Base-by-base conservation (phyloP, 2,113 vertebrate species). In the Crotalus horridus region DNA sequence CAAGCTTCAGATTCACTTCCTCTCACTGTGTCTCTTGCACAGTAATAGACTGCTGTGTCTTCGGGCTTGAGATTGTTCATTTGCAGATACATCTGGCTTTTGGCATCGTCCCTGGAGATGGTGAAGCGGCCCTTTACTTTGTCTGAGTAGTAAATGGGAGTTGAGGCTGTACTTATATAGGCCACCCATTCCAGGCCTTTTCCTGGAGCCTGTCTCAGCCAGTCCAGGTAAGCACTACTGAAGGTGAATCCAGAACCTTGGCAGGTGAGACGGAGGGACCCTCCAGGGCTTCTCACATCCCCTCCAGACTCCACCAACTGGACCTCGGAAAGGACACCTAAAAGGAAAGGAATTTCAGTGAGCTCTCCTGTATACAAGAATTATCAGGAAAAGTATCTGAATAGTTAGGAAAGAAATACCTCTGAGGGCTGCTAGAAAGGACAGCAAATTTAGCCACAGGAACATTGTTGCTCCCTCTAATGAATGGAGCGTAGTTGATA, bases 181-280 rank as follows among this genome's bases (percentile, higher is more conserved):
- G 48, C 6, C 1, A 48, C 20, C 55, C 58, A 91, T 86, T 85
- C 39, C 90, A 91, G 13, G 1, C 51, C 90, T 17, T 86, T 86
- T 3, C 81, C 54, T 10, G 54, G 81, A 46, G 39, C 39, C 39
- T 86, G 81, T 21, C 90, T 86, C 24, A 59, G 21, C 90, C 74
- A 91, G 6, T n/a, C 0, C 54, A 86, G 48, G 0, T 0, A 48
- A 1, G 48, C 48, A 48, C 8, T 0, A 4, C 93, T 69, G 15
- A 56, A 56, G 48, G 7, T 26, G 87, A 87, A 94, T 17, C 93
- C 91, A 10, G 74, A 91, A 54, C 12, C n/a, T 56, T 56, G 55
- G 55, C 55, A 56, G 55, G 55, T 20, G 55, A 56, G 55, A 56
- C 2, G 54, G 15, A 56, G 55, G 15, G 55, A 48, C 1, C 7